Percentiles rank a stretch among this genome's conserved stretches.
phyloP scores from a whole-genome alignment of 2,113 vertebrate genomes.

The Poecilia latipinna region DNA sequence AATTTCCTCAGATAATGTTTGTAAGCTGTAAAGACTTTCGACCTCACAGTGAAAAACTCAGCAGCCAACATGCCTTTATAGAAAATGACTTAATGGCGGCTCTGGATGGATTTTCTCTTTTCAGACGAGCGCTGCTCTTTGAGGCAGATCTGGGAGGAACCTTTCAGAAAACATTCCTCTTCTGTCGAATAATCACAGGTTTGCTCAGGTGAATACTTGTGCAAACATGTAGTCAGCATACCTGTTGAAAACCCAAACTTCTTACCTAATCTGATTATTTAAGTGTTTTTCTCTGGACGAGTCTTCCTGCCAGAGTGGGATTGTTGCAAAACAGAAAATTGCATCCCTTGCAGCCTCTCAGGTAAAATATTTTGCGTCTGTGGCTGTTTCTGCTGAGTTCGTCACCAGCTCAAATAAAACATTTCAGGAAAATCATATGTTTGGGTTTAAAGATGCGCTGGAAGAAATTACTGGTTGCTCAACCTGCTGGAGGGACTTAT shows the following conservation, averaged over 20 bases:
- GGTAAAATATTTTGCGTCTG: neutral
- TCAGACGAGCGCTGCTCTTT: constrained; percentile 7
- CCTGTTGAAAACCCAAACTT: neutral
- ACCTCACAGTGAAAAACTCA: constrained; percentile 15
- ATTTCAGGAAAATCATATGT: neutral
- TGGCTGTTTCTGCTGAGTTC: neutral
- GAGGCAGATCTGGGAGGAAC: neutral
- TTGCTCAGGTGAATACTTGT: constrained; percentile 1
- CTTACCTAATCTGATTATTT: neutral
- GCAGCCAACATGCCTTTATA: constrained; percentile 33
- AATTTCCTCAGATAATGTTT: constrained; percentile 1
- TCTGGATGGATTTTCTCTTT: constrained; percentile 24
- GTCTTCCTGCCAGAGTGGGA: neutral
- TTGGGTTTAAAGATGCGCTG: neutral
- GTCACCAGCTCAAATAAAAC: neutral
- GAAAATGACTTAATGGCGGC: constrained; percentile 43
- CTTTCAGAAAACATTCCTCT: neutral
- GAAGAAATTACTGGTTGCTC: neutral
- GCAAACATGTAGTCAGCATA: neutral
- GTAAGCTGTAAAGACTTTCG: too few species aligned
- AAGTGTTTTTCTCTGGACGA: neutral
- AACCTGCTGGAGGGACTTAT: neutral
- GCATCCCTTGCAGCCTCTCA: neutral
- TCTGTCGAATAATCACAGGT: neutral
- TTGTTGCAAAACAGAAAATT: neutral